Percentiles rank a stretch among this genome's conserved stretches.
Evolutionary conservation across 1,140 invertebrate species (phyloP).

Genomic region (Pseudachorutes palmiensis): DNA sequence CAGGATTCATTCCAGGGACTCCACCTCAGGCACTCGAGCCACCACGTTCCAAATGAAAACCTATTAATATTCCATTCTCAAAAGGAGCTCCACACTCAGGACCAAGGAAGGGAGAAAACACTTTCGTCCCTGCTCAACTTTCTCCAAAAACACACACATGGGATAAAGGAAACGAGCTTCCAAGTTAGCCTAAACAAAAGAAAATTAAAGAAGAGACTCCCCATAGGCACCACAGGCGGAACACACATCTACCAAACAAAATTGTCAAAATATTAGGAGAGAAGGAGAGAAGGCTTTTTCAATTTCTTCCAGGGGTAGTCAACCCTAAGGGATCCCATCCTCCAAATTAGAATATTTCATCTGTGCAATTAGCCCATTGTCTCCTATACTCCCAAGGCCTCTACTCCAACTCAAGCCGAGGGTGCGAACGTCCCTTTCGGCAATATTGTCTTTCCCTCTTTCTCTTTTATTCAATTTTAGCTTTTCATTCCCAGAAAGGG

Average conservation of each 20-base stretch:
- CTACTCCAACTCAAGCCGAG: too few relatives aligned
- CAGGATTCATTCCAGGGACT: slow-evolving; percentile 5
- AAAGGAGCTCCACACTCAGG: background rate
- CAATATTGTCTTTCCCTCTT: background rate
- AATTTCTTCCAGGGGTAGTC: too few relatives aligned
- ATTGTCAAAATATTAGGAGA: too few relatives aligned
- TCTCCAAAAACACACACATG: background rate
- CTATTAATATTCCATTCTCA: slow-evolving; percentile 1
- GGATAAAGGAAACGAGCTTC: background rate
- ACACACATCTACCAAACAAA: too few relatives aligned
- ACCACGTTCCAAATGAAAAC: background rate
- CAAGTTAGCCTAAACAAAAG: too few relatives aligned
- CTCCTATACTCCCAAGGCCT: background rate
- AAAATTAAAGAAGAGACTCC: background rate
- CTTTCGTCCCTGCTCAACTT: background rate
- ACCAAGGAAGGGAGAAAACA: background rate
- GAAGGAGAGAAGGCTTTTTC: too few relatives aligned
- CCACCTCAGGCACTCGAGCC: background rate
- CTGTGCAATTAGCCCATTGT: too few relatives aligned
- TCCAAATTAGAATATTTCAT: too few relatives aligned
- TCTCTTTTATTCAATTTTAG: slow-evolving; percentile 3
- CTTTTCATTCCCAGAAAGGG: slow-evolving; percentile 4
- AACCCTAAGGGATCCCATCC: too few relatives aligned
- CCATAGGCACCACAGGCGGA: background rate
- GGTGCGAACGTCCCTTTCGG: background rate